Base-by-base conservation (phyloP, 2,888 invertebrate species). In the Hydroisotoma schaefferi region DNA sequence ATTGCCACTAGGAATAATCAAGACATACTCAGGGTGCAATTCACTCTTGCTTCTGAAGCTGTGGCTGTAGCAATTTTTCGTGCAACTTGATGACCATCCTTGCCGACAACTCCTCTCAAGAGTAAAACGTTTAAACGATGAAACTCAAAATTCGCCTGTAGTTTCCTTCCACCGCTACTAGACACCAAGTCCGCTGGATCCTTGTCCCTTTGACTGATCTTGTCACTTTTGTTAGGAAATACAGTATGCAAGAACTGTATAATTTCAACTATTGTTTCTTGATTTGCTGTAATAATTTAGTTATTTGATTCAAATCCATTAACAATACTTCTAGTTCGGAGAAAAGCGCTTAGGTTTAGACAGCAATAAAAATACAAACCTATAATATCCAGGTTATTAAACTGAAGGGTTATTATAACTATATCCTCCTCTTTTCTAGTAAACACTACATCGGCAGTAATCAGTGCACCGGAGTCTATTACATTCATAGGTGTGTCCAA, bases 21-120 rank as follows among this genome's bases (percentile, higher is more conserved):
- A 18, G 18, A 43, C 74, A 80, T 75, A 79, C 89, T 87, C 48
- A 91, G 78, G 2, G 58, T 48, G 28, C 66, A 54, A 49, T 68
- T 70, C 6, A 72, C 70, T 40, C 65, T 59, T 1, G 94, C 94
- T 76, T 90, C 90, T 63, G 87, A 87, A 83, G 95, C 85, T 15
- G 94, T 94, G 20, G 94, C 91, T 0, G 94, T 95, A 59, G 94
- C 94, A 63, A 95, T 90, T 81, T 95, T 95, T 70, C 87, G 84
- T 0, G 90, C 92, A 28, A 85, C 81, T 52, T 87, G 78, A 68
- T 80, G 79, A 44, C 85, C 86, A 67, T 87, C 87, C 69, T 84
- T 85, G n/a, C 75, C 77, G 73, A 87, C 80, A 0, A 88, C 84
- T 1, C 90, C 90, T 61, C 94, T 82, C 67, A 95, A 79, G 67